Base-by-base conservation (phyloP, 2,888 invertebrate genomes). In the Gonocerus acuteangulatus region DNA sequence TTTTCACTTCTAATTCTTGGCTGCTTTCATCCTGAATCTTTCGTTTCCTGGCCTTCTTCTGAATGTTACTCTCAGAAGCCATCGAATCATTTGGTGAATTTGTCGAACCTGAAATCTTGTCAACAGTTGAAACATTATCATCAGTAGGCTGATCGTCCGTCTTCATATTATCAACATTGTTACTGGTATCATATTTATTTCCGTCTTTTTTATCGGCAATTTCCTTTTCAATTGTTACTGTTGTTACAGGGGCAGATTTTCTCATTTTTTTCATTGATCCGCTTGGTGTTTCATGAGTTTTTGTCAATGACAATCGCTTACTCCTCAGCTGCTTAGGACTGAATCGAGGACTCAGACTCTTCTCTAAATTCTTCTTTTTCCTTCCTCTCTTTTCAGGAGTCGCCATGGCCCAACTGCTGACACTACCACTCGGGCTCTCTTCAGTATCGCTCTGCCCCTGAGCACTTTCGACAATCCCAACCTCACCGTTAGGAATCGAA, bases 321-420 rank as follows among this genome's bases (percentile, higher is more conserved):
- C 59, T 59, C 48, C 59, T 18, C 1, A 59, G 59, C 21, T 32
- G 11, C 21, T 59, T 59, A 1, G 59, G 59, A 19, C 59, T 59
- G 19, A 48, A 59, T 32, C 32, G 23, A 13, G 48, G 32, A 22
- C 9, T 15, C 19, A 3, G 22, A 1, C 3, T 21, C 2, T 32
- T 21, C 36, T 59, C 39, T 3, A 16, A 18, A 2, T 19, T 23
- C 27, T 23, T 57, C 9, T 42, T 57, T 34, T 44, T 47, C 21
- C 57, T 48, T 16, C 15, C 23, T 23, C 27, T 57, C 15, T 6
- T n/a, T 16, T 45, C 45, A 32, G 57, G 47, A 13, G 57, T 45
- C 3, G 44, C 23, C 57, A 57, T 45, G 3, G 57, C 19, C 57
- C 57, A 57, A 19, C 45, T 34, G 1, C 27, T 42, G 45, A 27